phyloP scores from a whole-genome alignment of 2,113 vertebrate genomes.

The Natator depressus region DNA sequence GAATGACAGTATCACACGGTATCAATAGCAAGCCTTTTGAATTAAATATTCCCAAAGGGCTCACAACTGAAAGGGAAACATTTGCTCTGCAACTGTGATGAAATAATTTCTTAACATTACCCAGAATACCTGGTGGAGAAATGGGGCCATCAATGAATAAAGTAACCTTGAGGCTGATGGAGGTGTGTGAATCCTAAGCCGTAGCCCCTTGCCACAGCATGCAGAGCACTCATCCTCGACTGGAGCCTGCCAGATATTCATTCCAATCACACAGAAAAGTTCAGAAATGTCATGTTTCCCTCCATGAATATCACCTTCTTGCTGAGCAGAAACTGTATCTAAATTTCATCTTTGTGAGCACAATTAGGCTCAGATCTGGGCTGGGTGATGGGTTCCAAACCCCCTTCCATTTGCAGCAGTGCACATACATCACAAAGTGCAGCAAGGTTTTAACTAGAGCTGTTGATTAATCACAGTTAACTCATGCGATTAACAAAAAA shows the following conservation, averaged over 20 bases:
- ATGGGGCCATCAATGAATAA: background rate
- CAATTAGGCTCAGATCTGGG: background rate
- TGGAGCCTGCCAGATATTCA: fast-evolving
- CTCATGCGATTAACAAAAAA: no score
- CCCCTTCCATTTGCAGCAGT: background rate
- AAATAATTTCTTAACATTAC: background rate
- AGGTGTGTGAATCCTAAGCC: background rate
- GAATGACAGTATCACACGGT: background rate
- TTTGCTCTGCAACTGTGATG: background rate
- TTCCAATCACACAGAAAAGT: background rate
- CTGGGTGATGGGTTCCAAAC: background rate
- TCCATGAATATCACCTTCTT: background rate
- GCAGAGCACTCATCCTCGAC: background rate
- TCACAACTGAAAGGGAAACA: background rate
- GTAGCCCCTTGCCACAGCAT: background rate
- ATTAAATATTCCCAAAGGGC: background rate
- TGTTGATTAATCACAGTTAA: no score
- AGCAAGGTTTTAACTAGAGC: background rate
- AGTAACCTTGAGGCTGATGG: background rate
- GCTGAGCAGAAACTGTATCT: fast-evolving
- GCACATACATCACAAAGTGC: background rate
- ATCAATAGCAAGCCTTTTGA: background rate
- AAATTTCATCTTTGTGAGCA: background rate
- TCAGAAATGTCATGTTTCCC: background rate
- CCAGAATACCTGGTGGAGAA: background rate